These are phyloP conservation scores for Cosmia pyralina DNA, from an alignment of 2,888 invertebrate species.

Conservation along the genomic window DNA sequence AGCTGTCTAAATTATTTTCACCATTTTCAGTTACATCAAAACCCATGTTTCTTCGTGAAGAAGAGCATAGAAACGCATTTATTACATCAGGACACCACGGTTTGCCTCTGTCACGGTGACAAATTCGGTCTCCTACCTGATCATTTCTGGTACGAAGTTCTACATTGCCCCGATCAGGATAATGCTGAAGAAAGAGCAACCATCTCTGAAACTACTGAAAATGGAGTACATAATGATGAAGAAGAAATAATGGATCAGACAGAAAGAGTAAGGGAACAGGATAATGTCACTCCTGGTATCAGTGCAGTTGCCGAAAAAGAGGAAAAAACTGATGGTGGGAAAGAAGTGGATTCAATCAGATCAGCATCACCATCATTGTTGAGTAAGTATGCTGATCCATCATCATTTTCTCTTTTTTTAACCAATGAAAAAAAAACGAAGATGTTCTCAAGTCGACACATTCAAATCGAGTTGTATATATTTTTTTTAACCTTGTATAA, in stretches of 20 bases:
- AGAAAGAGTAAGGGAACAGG: constrained; percentile 20
- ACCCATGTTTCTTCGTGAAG: constrained; percentile 88
- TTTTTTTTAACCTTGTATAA: no score
- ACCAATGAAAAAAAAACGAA: no score
- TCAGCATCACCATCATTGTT: constrained; percentile 72
- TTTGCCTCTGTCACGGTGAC: constrained; percentile 84
- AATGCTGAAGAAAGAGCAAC: constrained; percentile 17
- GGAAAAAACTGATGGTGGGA: constrained; percentile 53
- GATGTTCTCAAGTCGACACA: no score
- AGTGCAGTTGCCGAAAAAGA: not conserved
- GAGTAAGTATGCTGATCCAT: constrained; percentile 66
- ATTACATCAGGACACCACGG: constrained; percentile 75
- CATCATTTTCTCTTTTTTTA: not conserved
- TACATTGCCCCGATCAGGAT: constrained; percentile 64
- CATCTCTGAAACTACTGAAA: constrained; percentile 2
- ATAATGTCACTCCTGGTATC: not conserved
- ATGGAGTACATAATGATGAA: constrained; percentile 18
- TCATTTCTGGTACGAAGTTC: constrained; percentile 86
- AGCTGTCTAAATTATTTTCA: not conserved
- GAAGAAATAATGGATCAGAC: constrained; percentile 5
- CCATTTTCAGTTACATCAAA: constrained; percentile 86
- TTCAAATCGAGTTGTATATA: no score
- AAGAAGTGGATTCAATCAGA: constrained; percentile 28
- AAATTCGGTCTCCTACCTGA: constrained; percentile 88
- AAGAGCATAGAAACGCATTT: constrained; percentile 74